These are phyloP conservation scores for Hypomecis punctinalis DNA, from an alignment of 2,888 invertebrate genomes.

Conservation along the genomic window DNA sequence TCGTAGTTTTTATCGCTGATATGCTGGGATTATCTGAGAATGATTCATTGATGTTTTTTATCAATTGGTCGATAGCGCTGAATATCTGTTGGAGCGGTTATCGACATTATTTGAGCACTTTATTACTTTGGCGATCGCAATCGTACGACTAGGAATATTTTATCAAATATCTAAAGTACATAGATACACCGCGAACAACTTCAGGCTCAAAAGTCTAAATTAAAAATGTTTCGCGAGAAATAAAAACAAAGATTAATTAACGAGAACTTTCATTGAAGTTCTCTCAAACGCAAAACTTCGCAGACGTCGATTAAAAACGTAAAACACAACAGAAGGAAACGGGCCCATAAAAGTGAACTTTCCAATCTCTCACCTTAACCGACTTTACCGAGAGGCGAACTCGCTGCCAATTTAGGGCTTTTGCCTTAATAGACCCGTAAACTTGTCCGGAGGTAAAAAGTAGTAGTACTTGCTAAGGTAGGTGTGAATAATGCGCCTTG, in stretches of 20 bases:
- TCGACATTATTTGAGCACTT: constrained; percentile 14
- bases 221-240: constrained; percentile 6
- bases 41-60: constrained; percentile 52
- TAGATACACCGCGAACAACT: background rate
- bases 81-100: constrained; percentile 1
- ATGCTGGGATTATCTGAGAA: constrained; percentile 41
- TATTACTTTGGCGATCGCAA: background rate
- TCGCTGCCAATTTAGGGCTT: constrained; percentile 37
- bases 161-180: background rate
- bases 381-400: constrained; percentile 28
- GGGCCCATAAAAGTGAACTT: constrained; percentile 31
- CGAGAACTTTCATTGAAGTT: constrained; percentile 14
- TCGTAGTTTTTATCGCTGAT: constrained; percentile 64
- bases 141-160: background rate
- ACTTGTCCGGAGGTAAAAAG: constrained; percentile 28
- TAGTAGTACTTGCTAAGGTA: constrained; percentile 1
- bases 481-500: constrained; percentile 17
- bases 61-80: constrained; percentile 35
- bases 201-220: background rate
- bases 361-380: constrained; percentile 42
- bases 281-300: constrained; percentile 20
- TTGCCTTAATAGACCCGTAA: constrained; percentile 31
- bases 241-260: constrained; percentile 7
- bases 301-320: constrained; percentile 25
- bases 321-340: constrained; percentile 27